Conservation (phyloP, 1,140 invertebrate genomes). For the Mya arenaria region DNA sequence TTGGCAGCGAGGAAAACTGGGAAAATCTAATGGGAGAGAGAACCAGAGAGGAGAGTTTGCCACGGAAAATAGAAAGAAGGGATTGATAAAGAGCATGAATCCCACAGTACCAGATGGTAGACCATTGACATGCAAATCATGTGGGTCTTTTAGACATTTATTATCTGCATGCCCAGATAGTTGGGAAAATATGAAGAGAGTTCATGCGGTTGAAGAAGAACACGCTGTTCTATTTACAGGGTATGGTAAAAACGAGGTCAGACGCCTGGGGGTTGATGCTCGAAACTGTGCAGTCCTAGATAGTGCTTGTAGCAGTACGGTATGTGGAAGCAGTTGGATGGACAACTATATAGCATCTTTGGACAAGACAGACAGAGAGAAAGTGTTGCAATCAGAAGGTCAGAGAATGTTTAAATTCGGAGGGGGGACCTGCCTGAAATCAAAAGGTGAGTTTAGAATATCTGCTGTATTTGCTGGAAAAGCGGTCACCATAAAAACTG, state of each 20-base stretch:
- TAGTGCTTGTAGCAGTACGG: conserved; percentile 56
- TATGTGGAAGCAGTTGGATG: conserved; percentile 54
- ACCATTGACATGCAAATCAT: conserved; percentile 29
- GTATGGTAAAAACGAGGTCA: conserved; percentile 27
- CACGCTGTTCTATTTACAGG: conserved; percentile 51
- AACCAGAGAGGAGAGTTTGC: neutral
- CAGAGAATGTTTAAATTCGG: conserved; percentile 55
- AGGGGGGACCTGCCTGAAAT: conserved; percentile 43
- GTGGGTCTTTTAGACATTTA: conserved; percentile 34
- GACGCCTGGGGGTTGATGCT: conserved; percentile 40
- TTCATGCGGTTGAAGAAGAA: conserved; percentile 44
- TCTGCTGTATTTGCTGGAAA: conserved; percentile 55
- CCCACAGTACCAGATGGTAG: too few species aligned
- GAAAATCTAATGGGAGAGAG: conserved; percentile 22
- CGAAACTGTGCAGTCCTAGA: conserved; percentile 57
- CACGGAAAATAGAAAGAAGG: neutral
- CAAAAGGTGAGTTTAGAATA: conserved; percentile 15
- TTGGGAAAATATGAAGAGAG: conserved; percentile 48
- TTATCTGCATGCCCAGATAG: conserved; percentile 15
- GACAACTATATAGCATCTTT: conserved; percentile 48
- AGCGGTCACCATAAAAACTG: conserved; percentile 51
- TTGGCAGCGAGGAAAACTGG: conserved; percentile 12
- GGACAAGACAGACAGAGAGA: conserved; percentile 18
- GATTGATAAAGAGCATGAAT: too few species aligned
- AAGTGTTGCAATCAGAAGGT: conserved; percentile 36